phyloP scores from a whole-genome alignment of 2,888 invertebrate species.

The Flexamia atlantica region DNA sequence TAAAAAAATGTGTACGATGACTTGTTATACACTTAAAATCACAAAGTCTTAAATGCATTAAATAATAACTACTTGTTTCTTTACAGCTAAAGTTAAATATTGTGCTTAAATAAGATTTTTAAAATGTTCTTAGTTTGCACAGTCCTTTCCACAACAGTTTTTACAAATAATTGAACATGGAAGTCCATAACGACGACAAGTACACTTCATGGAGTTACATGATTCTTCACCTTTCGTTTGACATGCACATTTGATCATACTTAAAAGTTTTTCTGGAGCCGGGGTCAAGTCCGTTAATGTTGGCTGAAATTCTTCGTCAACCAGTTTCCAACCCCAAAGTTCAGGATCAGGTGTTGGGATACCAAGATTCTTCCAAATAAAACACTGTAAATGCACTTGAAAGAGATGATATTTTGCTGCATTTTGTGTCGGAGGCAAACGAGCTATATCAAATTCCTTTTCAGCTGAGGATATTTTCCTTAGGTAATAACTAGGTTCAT shows the following conservation, averaged over 20 bases:
- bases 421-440: conserved; percentile 29
- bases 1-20: no score
- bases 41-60: no score
- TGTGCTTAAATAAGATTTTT: no score
- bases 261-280: conserved; percentile 18
- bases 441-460: conserved; percentile 29
- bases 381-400: no score
- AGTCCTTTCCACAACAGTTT: conserved; percentile 20
- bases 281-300: conserved; percentile 17
- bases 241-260: conserved; percentile 19
- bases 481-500: conserved; percentile 25
- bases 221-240: not conserved
- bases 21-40: no score
- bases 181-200: conserved; percentile 14
- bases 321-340: conserved; percentile 23
- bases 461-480: conserved; percentile 17
- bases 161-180: conserved; percentile 42
- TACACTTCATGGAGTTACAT: conserved; percentile 12
- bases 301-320: conserved; percentile 21
- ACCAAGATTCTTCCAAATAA: no score
- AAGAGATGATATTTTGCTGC: not conserved
- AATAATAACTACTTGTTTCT: no score
- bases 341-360: conserved; percentile 3
- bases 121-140: conserved; percentile 33
- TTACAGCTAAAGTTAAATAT: no score